Evolutionary conservation across 2,797 vertebrate genomes (phyloP).

Genomic region (Dallia pectoralis): DNA sequence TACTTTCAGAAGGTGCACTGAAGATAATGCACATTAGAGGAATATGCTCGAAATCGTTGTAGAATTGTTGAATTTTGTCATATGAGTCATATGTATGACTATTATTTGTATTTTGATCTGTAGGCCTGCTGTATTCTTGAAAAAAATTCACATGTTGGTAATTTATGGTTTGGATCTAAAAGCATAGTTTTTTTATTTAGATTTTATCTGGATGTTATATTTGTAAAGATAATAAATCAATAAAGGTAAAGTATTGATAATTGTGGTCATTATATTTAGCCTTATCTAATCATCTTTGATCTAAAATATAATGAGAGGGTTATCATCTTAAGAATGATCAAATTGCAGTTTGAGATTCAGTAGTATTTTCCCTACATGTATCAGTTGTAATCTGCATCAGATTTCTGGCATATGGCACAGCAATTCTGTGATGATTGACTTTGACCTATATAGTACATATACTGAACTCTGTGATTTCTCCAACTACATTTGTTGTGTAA

Average conservation of each 20-base stretch:
- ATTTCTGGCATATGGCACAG: no score
- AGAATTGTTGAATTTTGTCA: constrained; percentile 20
- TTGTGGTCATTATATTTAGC: not conserved
- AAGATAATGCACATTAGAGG: constrained; percentile 34
- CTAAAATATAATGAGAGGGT: not conserved
- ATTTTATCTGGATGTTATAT: not conserved
- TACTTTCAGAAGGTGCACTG: constrained; percentile 21
- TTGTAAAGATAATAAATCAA: not conserved
- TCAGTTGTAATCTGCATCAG: no score
- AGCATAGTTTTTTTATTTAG: no score
- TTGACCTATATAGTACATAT: not conserved
- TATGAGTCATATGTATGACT: constrained; percentile 2
- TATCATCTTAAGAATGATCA: not conserved
- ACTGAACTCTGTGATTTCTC: not conserved
- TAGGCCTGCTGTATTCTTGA: not conserved
- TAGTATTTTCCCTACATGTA: not conserved
- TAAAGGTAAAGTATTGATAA: not conserved
- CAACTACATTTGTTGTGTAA: not conserved
- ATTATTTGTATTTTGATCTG: not conserved
- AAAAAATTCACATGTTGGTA: not conserved
- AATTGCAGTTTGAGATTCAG: not conserved
- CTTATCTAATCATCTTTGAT: not conserved
- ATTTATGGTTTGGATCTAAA: no score
- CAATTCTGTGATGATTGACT: not conserved
- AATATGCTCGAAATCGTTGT: constrained; percentile 26